Percentiles rank a stretch among this genome's conserved stretches.
Conservation (phyloP, 1,140 invertebrate species). For the Tetramorium simillimum region DNA sequence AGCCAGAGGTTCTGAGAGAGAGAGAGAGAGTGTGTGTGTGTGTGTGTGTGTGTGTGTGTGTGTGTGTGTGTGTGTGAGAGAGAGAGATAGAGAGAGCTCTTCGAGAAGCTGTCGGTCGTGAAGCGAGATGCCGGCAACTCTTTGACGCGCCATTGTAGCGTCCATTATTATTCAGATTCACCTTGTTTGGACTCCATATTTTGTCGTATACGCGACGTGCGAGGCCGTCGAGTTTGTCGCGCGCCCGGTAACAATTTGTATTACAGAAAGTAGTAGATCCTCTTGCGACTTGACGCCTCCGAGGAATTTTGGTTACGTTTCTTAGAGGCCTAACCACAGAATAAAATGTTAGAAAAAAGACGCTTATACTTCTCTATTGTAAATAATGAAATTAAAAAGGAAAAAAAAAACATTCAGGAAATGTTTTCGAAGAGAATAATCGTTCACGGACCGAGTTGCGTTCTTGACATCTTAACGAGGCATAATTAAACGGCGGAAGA, state of each 20-base stretch:
- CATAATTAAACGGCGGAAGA: conserved; percentile 81
- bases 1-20: conserved; percentile 69
- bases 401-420: neutral
- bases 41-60: too few relatives aligned
- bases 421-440: conserved; percentile 52
- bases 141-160: conserved; percentile 30
- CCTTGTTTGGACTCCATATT: conserved; percentile 53
- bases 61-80: too few relatives aligned
- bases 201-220: conserved; percentile 16
- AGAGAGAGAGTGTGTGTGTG: too few relatives aligned
- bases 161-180: conserved; percentile 26
- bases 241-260: neutral
- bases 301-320: neutral
- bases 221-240: neutral
- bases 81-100: conserved; percentile 2
- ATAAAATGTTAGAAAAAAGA: neutral
- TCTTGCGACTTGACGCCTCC: neutral
- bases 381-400: neutral
- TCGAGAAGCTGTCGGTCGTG: neutral
- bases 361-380: neutral
- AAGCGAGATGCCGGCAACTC: neutral
- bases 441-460: conserved; percentile 72
- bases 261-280: neutral
- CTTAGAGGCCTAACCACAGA: neutral
- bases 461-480: conserved; percentile 80